Evolutionary conservation across 2,113 vertebrate genomes (phyloP).

Genomic region (Rutilus rutilus): DNA sequence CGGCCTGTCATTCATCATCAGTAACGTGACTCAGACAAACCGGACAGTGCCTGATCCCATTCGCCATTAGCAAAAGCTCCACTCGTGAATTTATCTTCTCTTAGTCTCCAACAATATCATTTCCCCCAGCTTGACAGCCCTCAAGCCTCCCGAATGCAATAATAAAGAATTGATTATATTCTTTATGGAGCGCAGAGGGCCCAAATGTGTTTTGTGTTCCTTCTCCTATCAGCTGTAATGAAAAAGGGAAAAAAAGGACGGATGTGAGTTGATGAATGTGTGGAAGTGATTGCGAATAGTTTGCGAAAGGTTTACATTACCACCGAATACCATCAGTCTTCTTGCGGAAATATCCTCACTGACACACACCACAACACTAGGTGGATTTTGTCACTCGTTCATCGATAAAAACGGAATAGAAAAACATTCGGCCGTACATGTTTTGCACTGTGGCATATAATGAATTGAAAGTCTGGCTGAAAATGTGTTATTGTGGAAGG

Average conservation of each 20-base stretch:
- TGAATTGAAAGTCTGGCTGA: conserved; percentile 54
- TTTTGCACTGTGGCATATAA: conserved; percentile 45
- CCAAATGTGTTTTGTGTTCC: conserved; percentile 70
- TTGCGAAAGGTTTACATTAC: conserved; percentile 14
- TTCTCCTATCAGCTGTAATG: conserved; percentile 70
- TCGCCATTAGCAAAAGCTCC: conserved; percentile 63
- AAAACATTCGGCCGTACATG: background rate
- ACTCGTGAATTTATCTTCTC: conserved; percentile 72
- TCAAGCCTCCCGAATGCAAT: conserved; percentile 71
- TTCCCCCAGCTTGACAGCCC: conserved; percentile 73
- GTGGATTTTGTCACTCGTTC: background rate
- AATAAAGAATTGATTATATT: conserved; percentile 79
- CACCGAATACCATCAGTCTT: background rate
- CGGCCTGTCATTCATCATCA: conserved; percentile 72
- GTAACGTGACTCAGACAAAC: conserved; percentile 66
- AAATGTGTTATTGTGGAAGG: conserved; percentile 61
- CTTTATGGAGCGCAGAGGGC: conserved; percentile 66
- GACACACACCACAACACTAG: background rate
- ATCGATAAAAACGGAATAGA: conserved; percentile 3
- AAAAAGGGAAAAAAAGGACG: conserved; percentile 50
- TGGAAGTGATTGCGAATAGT: conserved; percentile 27
- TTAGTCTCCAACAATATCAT: conserved; percentile 64
- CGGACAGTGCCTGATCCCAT: conserved; percentile 65
- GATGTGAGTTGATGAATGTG: conserved; percentile 65
- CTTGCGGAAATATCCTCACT: background rate